Percentiles rank a stretch among this genome's conserved stretches.
Evolutionary conservation across 2,888 invertebrate genomes (phyloP).

Genomic region (Ophion slaviceki): DNA sequence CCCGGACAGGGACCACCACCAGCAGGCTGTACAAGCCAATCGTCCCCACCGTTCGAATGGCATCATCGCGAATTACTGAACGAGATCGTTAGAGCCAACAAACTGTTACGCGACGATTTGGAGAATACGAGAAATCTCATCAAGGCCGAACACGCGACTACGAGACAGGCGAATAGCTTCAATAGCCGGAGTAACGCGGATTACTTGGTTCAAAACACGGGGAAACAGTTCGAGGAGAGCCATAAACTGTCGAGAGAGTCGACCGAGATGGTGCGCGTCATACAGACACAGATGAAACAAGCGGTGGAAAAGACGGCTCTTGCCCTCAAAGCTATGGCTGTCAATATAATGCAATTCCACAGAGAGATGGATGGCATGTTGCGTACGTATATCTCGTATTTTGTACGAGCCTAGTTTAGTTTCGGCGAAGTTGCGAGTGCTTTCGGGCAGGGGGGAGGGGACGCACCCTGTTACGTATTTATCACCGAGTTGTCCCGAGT

Average conservation of each 20-base stretch:
- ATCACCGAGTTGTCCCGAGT: too few species aligned
- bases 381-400: slow-evolving; percentile 33
- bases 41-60: neutral
- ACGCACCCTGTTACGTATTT: too few species aligned
- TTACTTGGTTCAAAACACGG: neutral
- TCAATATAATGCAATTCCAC: slow-evolving; percentile 11
- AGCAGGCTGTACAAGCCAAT: too few species aligned
- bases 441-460: too few species aligned
- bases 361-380: neutral
- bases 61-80: neutral
- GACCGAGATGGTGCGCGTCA: neutral
- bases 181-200: neutral
- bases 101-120: neutral
- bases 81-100: neutral
- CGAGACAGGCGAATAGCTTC: neutral
- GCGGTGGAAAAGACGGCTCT: neutral
- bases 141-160: neutral
- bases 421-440: too few species aligned
- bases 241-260: neutral
- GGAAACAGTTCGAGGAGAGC: neutral
- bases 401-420: neutral
- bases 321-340: neutral
- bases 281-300: neutral
- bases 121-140: neutral
- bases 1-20: neutral